Base-by-base conservation (phyloP, 2,888 invertebrate genomes). In the Diploptera punctata region DNA sequence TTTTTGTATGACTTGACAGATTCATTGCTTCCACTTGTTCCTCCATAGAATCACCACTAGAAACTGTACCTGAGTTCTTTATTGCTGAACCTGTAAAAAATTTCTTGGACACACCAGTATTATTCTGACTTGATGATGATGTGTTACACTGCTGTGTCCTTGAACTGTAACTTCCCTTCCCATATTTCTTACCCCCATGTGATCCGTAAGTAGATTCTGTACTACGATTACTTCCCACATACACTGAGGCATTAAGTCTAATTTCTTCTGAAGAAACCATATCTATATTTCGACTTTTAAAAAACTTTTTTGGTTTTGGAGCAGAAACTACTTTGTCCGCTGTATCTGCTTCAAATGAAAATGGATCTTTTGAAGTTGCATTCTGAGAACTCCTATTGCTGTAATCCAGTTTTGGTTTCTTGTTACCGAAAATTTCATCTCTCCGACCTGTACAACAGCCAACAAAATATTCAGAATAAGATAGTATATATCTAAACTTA, bases 281-380 rank as follows among this genome's bases (percentile, higher is more conserved):
- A n/a, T 76, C 77, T 57, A 89, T 86, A 83, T 93, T 93, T 68
- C 93, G 90, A 80, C 94, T 94, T 81, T 95, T 95, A 81, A 95
- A 95, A 83, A 95, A 95, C 81, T 95, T 95, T 81, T 94, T 93
- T 57, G 95, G 95, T 81, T 94, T 93, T 7, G 85, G 78, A 70
- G 86, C 84, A 75, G 87, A 84, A 78, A 85, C 85, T 78, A 87
- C 82, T n/a, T 29, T 52, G 16, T 65, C 72, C 47, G 74, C 74
- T 44, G 80, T 77, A 68, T 80, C 81, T 16, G 81, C 78, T 26
- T 84, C 83, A 67, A 83, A 83, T 2, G 81, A 81, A 73, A 83
- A 84, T 7, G 82, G 81, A 78, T 84, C 83, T 75, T 81, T 81
- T 1, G 65, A 77, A 77, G 68, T 77, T 80, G 44, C 38, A n/a